These are phyloP conservation scores for Drosophila maculinotata DNA, from an alignment of 2,888 invertebrate genomes.

Conservation along the genomic window DNA sequence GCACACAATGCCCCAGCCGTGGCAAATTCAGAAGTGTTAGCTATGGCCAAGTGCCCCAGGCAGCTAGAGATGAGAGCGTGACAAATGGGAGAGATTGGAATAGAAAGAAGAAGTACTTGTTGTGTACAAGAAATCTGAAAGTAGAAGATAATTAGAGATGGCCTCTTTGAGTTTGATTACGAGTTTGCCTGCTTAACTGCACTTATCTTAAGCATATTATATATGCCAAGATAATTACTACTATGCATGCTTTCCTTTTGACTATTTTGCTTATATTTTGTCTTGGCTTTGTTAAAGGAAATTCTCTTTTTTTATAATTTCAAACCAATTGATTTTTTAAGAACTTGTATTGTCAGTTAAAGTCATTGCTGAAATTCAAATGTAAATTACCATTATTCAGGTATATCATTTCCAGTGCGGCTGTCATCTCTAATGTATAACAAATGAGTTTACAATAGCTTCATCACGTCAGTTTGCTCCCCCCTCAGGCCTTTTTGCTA, in stretches of 20 bases:
- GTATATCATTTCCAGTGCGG: background rate
- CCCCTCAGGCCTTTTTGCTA: background rate
- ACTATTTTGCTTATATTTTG: too few relatives aligned
- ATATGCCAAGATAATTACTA: background rate
- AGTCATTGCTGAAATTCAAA: too few relatives aligned
- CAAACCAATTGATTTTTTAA: too few relatives aligned
- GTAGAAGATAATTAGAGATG: background rate
- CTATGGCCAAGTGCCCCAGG: conserved; percentile 6
- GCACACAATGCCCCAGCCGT: conserved; percentile 7
- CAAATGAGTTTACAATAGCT: conserved; percentile 51
- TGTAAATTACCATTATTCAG: too few relatives aligned
- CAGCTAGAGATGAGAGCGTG: conserved; percentile 42
- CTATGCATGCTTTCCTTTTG: background rate
- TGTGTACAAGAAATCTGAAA: background rate
- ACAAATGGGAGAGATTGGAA: conserved; percentile 1
- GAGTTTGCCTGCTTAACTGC: background rate
- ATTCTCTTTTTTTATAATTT: too few relatives aligned
- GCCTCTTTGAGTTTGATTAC: background rate
- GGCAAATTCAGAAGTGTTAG: conserved; percentile 33
- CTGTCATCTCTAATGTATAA: conserved; percentile 33
- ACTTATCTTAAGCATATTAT: background rate
- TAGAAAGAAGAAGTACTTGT: too few relatives aligned
- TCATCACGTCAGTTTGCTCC: conserved; percentile 38
- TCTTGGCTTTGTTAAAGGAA: too few relatives aligned
- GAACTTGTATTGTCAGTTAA: too few relatives aligned